Evolutionary conservation across 1,140 invertebrate genomes (phyloP).

Genomic region (Nebria ingens): DNA sequence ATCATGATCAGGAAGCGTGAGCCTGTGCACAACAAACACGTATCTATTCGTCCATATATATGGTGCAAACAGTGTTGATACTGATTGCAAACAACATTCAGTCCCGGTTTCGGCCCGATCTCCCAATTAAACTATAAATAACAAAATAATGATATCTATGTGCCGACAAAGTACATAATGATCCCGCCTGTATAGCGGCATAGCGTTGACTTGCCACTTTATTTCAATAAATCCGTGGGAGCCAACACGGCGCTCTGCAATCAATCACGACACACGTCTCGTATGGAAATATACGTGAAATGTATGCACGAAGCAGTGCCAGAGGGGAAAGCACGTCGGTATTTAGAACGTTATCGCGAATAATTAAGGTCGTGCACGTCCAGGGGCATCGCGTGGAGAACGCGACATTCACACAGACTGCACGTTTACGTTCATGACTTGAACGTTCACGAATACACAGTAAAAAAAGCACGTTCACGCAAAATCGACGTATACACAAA

Average conservation of each 20-base stretch:
- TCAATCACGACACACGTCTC: neutral
- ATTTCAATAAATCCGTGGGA: neutral
- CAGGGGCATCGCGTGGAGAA: neutral
- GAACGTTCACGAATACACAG: too few species aligned
- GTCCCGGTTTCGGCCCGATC: neutral
- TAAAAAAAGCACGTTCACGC: too few species aligned
- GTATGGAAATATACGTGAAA: neutral
- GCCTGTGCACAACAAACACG: too few species aligned
- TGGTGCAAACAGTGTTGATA: neutral
- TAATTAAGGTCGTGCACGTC: neutral
- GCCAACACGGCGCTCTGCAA: neutral
- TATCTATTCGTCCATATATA: neutral
- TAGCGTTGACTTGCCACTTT: neutral
- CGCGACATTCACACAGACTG: too few species aligned
- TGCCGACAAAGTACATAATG: neutral
- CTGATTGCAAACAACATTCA: neutral
- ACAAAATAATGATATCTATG: neutral
- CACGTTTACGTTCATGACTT: too few species aligned
- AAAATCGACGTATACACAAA: too few species aligned
- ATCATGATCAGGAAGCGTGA: neutral
- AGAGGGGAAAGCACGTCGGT: neutral
- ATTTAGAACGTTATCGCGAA: neutral
- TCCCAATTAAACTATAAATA: neutral
- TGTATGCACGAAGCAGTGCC: too few species aligned
- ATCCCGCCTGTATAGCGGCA: neutral